Base-by-base conservation (phyloP, 2,797 vertebrate genomes). In the Linurgus olivaceus region DNA sequence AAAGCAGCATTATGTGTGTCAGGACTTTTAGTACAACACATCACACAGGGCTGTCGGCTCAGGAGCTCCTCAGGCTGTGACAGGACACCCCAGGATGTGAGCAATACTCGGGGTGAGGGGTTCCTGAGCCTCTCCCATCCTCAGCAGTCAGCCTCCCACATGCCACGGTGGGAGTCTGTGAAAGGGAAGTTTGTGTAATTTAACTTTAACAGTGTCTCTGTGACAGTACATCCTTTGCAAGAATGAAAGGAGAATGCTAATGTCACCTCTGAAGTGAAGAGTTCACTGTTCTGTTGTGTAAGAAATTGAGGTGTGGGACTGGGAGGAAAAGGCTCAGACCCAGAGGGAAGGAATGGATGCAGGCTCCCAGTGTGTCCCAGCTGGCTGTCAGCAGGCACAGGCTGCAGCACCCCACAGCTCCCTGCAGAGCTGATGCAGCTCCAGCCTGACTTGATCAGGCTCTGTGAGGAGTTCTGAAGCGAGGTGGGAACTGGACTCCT, bases 31-130 rank as follows among this genome's bases (percentile, higher is more conserved):
- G 40, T 12, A 51, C 42, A 44, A n/a, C 3, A n/a, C 44, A 24
- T 42, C 55, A 31, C 42, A 70, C 26, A 38, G 3, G 9, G 23
- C 71, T 59, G 76, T 7, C 73, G 54, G 75, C 63, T 54, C 51
- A 72, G 72, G 80, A 79, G 25, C 72, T 63, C 31, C 83, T 57
- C 51, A 6, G 57, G 19, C n/a, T n/a, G 65, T 26, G 90, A 45
- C 21, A 7, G 1, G 71, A 47, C 2, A 20, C 42, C 21, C 5
- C 50, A 58, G 52, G 90, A 63, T 2, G 0, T 3, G 42, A 70
- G 57, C 75, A 45, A 17, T 2, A 6, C 15, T 70, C 75, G 16
- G 11, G 4, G 4, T 3, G 7, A 3, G 0, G 10, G 25, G 44
- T 0, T 61, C 54, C 87, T 55, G 35, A 72, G 42, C 31, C 58